Conservation (phyloP, 1,140 invertebrate genomes). For the Drosophila takahashii region DNA sequence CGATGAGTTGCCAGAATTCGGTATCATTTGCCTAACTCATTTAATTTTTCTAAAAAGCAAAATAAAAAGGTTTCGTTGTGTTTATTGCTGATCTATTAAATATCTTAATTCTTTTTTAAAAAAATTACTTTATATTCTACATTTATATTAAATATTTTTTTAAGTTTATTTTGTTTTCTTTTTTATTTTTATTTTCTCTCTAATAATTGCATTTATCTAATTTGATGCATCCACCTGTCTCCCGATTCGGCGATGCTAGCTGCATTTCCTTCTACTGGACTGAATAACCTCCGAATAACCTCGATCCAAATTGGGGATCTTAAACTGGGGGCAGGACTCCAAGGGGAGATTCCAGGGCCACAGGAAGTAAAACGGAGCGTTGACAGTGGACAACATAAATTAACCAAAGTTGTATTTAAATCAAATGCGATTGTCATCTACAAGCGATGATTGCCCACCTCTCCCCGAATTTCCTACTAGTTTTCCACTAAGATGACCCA, state of each 20-base stretch:
- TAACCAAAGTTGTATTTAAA: conserved; percentile 83
- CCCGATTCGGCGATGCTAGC: not conserved
- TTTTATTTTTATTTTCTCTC: too few relatives aligned
- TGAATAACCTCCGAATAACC: conserved; percentile 22
- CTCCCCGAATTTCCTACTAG: conserved; percentile 4
- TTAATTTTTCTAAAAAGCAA: too few relatives aligned
- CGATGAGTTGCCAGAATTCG: conserved; percentile 5
- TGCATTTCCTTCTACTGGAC: not conserved
- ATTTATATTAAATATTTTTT: too few relatives aligned
- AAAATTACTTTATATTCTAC: too few relatives aligned
- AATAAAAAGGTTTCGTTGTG: too few relatives aligned
- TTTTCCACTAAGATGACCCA: conserved; percentile 56
- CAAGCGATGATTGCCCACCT: conserved; percentile 53
- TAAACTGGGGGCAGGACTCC: not conserved
- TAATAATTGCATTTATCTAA: conserved; percentile 1
- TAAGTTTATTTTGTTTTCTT: too few relatives aligned
- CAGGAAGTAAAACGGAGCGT: conserved; percentile 70
- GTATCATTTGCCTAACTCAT: not conserved
- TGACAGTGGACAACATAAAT: conserved; percentile 79
- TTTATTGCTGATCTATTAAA: too few relatives aligned
- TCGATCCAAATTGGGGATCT: conserved; percentile 17
- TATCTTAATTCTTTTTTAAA: too few relatives aligned
- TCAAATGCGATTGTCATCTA: conserved; percentile 79
- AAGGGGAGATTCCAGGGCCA: conserved; percentile 14
- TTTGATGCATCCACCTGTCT: conserved; percentile 13